These are phyloP conservation scores for Phymanthus crucifer DNA, from an alignment of 92 coral and sea anemone species.

Conservation along the genomic window DNA sequence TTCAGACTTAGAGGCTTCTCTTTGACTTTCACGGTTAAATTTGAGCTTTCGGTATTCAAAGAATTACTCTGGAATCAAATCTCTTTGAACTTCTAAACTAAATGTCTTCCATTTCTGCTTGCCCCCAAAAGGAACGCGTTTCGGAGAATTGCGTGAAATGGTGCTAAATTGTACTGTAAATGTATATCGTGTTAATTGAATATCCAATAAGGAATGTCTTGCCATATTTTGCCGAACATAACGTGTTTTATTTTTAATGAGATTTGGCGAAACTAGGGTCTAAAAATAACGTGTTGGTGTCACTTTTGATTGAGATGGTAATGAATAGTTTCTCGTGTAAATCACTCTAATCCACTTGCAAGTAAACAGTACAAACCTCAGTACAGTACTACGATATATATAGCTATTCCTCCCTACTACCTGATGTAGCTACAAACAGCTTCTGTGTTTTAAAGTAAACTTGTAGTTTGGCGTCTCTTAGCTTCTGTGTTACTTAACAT, in stretches of 20 bases:
- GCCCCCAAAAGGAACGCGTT: background rate
- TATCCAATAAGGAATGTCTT: background rate
- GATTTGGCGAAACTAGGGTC: slow-evolving; percentile 48
- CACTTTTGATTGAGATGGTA: slow-evolving; percentile 25
- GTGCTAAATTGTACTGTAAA: background rate
- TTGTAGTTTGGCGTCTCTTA: too few species aligned
- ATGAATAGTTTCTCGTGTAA: slow-evolving; percentile 6
- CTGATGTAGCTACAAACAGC: too few species aligned
- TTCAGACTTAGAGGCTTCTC: slow-evolving; percentile 26
- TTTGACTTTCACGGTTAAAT: slow-evolving; percentile 21
- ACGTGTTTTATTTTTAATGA: slow-evolving; percentile 81
- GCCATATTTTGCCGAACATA: slow-evolving; percentile 31
- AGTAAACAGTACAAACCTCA: background rate
- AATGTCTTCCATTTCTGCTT: background rate
- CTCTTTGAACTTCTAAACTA: slow-evolving; percentile 2
- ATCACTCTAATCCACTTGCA: slow-evolving; percentile 14
- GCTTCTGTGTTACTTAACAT: too few species aligned
- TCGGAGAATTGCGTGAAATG: background rate
- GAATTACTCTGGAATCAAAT: slow-evolving; percentile 21
- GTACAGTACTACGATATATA: background rate
- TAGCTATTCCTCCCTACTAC: too few species aligned
- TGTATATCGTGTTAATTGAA: slow-evolving; percentile 14
- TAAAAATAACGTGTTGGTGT: slow-evolving; percentile 54
- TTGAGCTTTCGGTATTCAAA: slow-evolving; percentile 43
- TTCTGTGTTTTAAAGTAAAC: too few species aligned